Percentiles rank a stretch among this genome's conserved stretches.
phyloP scores from a whole-genome alignment of 2,797 vertebrate genomes.

The Sebastes ruberrimus region DNA sequence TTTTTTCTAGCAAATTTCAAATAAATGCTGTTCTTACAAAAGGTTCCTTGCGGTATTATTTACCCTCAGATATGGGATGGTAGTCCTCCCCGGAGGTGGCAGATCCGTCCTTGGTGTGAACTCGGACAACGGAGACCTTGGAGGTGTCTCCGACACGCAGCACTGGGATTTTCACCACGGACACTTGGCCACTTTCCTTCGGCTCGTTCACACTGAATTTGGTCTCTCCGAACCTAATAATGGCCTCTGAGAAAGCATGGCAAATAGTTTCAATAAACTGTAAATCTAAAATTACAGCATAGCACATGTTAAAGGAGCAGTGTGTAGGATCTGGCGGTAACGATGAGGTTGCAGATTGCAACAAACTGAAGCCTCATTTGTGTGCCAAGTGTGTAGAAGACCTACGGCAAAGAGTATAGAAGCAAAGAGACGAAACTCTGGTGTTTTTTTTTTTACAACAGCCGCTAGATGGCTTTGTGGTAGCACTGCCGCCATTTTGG shows the following conservation, averaged over 20 bases:
- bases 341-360: too few relatives aligned
- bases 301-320: not conserved
- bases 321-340: not conserved
- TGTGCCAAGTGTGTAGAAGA: too few relatives aligned
- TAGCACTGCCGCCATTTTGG: too few relatives aligned
- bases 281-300: not conserved
- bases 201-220: slow-evolving; percentile 95
- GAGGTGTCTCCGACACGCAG: slow-evolving; percentile 91
- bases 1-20: not conserved
- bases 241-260: slow-evolving; percentile 79
- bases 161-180: slow-evolving; percentile 88
- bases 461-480: too few relatives aligned
- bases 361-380: too few relatives aligned
- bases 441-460: too few relatives aligned
- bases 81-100: slow-evolving; percentile 97
- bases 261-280: not conserved
- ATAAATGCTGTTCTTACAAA: not conserved
- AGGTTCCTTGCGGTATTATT: not conserved
- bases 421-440: too few relatives aligned
- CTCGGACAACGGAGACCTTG: slow-evolving; percentile 92
- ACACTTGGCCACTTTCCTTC: slow-evolving; percentile 84
- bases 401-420: too few relatives aligned
- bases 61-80: slow-evolving; percentile 87
- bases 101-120: slow-evolving; percentile 97
- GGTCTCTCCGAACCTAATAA: slow-evolving; percentile 92